phyloP scores from a whole-genome alignment of 2,888 invertebrate species.

The Philopedon plagiatum region DNA sequence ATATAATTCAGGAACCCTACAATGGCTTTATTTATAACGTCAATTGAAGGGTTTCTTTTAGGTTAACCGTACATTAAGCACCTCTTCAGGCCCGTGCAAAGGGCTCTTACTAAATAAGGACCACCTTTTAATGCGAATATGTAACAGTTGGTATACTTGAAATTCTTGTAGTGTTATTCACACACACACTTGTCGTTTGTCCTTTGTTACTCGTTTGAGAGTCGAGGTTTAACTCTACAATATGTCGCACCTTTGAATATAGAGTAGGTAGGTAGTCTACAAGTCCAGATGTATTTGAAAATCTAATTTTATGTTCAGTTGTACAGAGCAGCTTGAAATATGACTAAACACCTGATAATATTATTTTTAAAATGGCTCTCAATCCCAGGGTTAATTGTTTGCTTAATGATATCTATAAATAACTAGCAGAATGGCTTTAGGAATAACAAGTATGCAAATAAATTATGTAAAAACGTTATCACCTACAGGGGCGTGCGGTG shows the following conservation, averaged over 20 bases:
- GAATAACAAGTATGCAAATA: too few relatives aligned
- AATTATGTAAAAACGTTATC: too few relatives aligned
- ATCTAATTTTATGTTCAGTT: too few relatives aligned
- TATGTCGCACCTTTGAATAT: neutral
- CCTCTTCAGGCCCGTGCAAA: conserved; percentile 17
- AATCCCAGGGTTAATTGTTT: too few relatives aligned
- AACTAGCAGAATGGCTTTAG: too few relatives aligned
- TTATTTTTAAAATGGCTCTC: too few relatives aligned
- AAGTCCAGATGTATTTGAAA: too few relatives aligned
- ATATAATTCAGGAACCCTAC: conserved; percentile 10
- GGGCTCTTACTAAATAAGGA: conserved; percentile 46
- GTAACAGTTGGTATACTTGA: conserved; percentile 61
- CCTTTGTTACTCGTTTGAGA: conserved; percentile 26
- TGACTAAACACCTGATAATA: too few relatives aligned
- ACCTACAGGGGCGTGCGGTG: too few relatives aligned
- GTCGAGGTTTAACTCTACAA: conserved; percentile 6
- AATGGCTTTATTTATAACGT: conserved; percentile 30
- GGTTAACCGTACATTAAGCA: conserved; percentile 24
- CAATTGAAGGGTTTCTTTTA: conserved; percentile 30
- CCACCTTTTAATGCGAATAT: conserved; percentile 56
- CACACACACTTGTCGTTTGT: conserved; percentile 28
- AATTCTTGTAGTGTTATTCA: conserved; percentile 53
- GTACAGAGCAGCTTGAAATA: too few relatives aligned
- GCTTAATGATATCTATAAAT: too few relatives aligned
- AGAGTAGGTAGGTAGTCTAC: too few relatives aligned